Evolutionary conservation across 2,113 vertebrate genomes (phyloP), one percentile per base, ranked within the genome.

Genomic region (Thalassarche chlororhynchos): DNA sequence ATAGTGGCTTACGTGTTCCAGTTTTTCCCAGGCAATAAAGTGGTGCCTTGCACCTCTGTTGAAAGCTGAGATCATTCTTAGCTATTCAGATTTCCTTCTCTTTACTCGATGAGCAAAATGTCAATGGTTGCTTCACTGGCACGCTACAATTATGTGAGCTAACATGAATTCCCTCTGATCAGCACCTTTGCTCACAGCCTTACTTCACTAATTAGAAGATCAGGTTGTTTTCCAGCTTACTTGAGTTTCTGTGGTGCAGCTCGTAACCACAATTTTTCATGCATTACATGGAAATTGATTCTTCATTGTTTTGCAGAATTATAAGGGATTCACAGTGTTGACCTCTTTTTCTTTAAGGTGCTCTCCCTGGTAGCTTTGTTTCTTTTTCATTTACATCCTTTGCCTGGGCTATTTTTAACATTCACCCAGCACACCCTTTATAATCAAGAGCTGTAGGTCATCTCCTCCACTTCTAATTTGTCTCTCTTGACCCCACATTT

Each of bases 1-100:
- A 0, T 1, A 46, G 20, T 6, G 8, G 4, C 0, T 80, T 44
- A 14, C 16, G 11, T 31, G 4, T 69, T 88, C 17, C 18, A 24
- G 7, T 51, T 88, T 79, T 49, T 18, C 15, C 11, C 24, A 61
- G 19, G 10, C 2, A 40, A 38, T 8, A 10, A 58, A n/a, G 12
- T 78, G 11, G 3, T 16, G 8, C 10, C 8, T 57, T 42, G 4
- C 17, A 2, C 5, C 12, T 91, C 10, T 71, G 14, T 29, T 75
- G 70, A 60, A 87, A 90, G 17, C 5, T 51, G 26, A 71, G 23
- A 19, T 8, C 7, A 4, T 64, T 91, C 38, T 57, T 47, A 51
- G 3, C 5, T 42, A 11, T 44, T 2, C 12, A 31, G 29, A 65
- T 47, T 19, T 72, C 8, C 5, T 87, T 55, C 24, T 51, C 24